A percentile compares a stretch with the other conserved stretches of the same genome.
These are phyloP conservation scores for Callimorpha dominula DNA, from an alignment of 2,888 invertebrate genomes.

Conservation along the genomic window DNA sequence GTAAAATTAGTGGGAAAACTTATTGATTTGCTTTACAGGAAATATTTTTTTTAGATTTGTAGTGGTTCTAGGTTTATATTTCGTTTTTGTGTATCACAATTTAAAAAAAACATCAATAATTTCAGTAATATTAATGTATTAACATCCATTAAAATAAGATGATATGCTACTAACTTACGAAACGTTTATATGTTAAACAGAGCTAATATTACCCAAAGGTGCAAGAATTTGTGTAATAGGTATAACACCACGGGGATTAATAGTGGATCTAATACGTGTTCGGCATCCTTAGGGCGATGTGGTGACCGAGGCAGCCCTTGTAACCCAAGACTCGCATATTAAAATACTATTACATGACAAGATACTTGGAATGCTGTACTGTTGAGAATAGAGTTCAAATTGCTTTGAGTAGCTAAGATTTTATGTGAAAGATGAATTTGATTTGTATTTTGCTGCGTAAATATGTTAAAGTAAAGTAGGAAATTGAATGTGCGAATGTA, in stretches of 20 bases:
- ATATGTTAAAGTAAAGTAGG: conserved; percentile 10
- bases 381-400: not conserved
- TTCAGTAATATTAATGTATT: too few relatives aligned
- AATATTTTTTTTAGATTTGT: too few relatives aligned
- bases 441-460: conserved; percentile 16
- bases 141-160: too few relatives aligned
- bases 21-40: too few relatives aligned
- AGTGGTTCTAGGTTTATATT: too few relatives aligned
- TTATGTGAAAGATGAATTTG: conserved; percentile 5
- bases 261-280: conserved; percentile 46
- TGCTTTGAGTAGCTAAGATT: conserved; percentile 4
- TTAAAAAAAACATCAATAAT: too few relatives aligned
- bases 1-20: too few relatives aligned
- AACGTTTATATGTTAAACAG: conserved; percentile 49
- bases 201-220: conserved; percentile 43
- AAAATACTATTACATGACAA: conserved; percentile 13
- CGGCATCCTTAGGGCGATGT: conserved; percentile 32
- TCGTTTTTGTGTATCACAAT: too few relatives aligned
- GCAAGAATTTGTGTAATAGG: conserved; percentile 39
- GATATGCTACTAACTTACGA: not conserved
- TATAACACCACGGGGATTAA: conserved; percentile 46
- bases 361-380: conserved; percentile 11
- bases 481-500: conserved; percentile 9
- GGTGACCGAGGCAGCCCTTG: conserved; percentile 31
- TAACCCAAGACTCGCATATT: conserved; percentile 19